These are phyloP conservation scores for Brachirus orientalis DNA, from an alignment of 2,113 vertebrate genomes.

Conservation along the genomic window DNA sequence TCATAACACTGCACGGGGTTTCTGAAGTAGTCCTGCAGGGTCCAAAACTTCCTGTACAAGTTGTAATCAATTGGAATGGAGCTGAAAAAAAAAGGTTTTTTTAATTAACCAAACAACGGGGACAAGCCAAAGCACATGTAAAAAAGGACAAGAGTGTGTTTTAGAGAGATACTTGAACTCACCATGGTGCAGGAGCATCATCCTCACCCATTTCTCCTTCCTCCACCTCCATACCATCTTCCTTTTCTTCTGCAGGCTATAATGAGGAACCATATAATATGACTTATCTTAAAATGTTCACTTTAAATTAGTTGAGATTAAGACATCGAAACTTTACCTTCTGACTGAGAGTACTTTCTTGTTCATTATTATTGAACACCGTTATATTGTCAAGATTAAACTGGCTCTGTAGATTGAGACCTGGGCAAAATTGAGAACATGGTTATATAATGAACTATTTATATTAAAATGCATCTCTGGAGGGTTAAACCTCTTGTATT, in stretches of 20 bases:
- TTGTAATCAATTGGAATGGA: slow-evolving; percentile 99
- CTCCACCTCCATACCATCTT: slow-evolving; percentile 96
- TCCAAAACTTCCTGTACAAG: slow-evolving; percentile 99
- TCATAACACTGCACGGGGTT: slow-evolving; percentile 98
- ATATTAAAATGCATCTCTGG: too few relatives aligned
- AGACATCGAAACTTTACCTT: slow-evolving; percentile 82
- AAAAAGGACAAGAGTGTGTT: background rate
- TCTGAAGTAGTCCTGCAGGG: slow-evolving; percentile 96
- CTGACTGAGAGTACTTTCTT: slow-evolving; percentile 94
- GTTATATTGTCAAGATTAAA: slow-evolving; percentile 98
- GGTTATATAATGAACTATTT: background rate
- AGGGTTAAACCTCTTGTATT: too few relatives aligned
- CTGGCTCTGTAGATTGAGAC: slow-evolving; percentile 97
- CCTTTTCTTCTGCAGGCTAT: slow-evolving; percentile 91
- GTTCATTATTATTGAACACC: slow-evolving; percentile 97
- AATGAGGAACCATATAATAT: background rate
- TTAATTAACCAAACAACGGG: background rate
- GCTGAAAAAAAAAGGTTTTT: slow-evolving; percentile 68
- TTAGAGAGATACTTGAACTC: background rate
- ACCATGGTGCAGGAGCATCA: slow-evolving; percentile 92
- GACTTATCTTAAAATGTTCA: background rate
- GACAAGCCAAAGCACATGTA: background rate
- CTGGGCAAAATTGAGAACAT: slow-evolving; percentile 70
- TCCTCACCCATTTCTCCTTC: slow-evolving; percentile 99
- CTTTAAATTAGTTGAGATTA: background rate